These are phyloP conservation scores for Poecilia picta DNA, from an alignment of 2,797 vertebrate species.

Conservation along the genomic window DNA sequence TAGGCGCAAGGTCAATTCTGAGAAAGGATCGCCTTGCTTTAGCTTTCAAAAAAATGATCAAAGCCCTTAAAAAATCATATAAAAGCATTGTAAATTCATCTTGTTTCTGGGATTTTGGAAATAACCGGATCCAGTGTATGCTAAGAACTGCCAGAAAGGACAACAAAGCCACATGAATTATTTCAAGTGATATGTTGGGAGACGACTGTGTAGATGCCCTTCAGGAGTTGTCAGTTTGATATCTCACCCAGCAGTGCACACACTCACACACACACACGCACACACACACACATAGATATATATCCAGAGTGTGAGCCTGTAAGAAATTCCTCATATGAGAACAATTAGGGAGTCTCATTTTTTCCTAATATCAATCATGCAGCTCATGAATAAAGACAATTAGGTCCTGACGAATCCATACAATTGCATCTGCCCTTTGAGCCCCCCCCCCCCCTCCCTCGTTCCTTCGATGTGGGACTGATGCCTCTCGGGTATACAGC, in stretches of 20 bases:
- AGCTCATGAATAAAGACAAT: slow-evolving; percentile 84
- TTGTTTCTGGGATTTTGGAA: slow-evolving; percentile 36
- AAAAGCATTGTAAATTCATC: not conserved
- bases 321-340: slow-evolving; percentile 75
- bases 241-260: slow-evolving; percentile 64
- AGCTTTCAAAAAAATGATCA: not conserved
- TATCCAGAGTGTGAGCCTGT: slow-evolving; percentile 42
- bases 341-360: slow-evolving; percentile 82
- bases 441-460: slow-evolving; percentile 38
- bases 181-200: slow-evolving; percentile 74
- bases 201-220: slow-evolving; percentile 70
- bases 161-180: slow-evolving; percentile 70
- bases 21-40: not conserved
- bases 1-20: not conserved
- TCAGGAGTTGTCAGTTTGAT: slow-evolving; percentile 80
- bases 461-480: slow-evolving; percentile 50
- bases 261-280: slow-evolving; percentile 38
- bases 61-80: not conserved
- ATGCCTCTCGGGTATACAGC: slow-evolving; percentile 73
- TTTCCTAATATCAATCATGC: slow-evolving; percentile 81
- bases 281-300: slow-evolving; percentile 22
- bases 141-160: slow-evolving; percentile 69
- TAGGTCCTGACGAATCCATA: slow-evolving; percentile 74
- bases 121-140: slow-evolving; percentile 42
- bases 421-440: slow-evolving; percentile 76